Conservation (phyloP, 2,113 vertebrate species). For the Sinosuthora webbiana region DNA sequence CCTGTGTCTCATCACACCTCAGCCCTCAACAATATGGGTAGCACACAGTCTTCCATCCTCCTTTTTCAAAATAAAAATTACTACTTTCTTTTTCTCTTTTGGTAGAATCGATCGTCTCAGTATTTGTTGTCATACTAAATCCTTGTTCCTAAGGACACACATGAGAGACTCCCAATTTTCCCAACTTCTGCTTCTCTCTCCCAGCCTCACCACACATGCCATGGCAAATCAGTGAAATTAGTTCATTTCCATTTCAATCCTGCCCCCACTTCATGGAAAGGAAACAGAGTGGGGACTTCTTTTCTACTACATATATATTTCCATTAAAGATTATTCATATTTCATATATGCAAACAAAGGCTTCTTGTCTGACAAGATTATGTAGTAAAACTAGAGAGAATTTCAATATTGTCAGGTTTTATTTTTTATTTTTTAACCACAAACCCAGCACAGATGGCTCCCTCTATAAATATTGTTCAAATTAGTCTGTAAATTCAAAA, state of each 20-base stretch:
- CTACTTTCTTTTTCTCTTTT: not conserved
- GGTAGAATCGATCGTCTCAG: no score
- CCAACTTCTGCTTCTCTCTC: not conserved
- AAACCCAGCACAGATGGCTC: not conserved
- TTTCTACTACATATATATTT: not conserved
- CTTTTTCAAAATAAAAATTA: not conserved
- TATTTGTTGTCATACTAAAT: not conserved
- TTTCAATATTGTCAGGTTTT: not conserved
- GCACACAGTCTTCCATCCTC: not conserved
- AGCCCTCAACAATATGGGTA: not conserved
- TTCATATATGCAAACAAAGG: not conserved
- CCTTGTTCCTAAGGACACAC: not conserved
- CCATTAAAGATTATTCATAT: not conserved
- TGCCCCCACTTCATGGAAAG: not conserved
- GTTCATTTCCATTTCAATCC: not conserved
- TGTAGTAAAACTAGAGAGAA: not conserved
- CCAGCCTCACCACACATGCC: not conserved
- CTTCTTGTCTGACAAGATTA: not conserved
- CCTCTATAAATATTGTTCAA: not conserved
- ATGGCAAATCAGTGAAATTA: not conserved
- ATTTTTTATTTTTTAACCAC: slow-evolving; percentile 4
- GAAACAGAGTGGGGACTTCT: not conserved
- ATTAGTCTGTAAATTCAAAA: slow-evolving; percentile 23
- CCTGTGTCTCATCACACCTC: not conserved
- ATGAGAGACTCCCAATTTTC: accelerated